Evolutionary conservation across 2,888 invertebrate genomes (phyloP), one percentile per base, ranked within the genome.

Genomic region (Perizoma flavofasciatum): DNA sequence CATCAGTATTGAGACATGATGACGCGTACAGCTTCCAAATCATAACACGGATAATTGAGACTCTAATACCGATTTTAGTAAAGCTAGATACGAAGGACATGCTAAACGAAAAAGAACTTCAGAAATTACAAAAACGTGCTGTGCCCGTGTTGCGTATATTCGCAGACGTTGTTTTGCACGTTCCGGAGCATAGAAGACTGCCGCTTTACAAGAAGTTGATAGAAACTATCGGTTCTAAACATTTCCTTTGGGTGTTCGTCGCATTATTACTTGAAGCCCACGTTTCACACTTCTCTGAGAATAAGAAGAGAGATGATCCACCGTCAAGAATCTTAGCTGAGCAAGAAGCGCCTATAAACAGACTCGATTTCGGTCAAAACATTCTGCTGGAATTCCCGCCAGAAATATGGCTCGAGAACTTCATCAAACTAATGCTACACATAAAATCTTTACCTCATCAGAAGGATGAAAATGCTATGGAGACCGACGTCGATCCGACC

Each of bases 1-100:
- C 96, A 0, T 97, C 97, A 0, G 95, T 99, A 7, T 92, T 99
- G 0, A 94, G 98, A 7, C 97, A 98, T 72, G 99, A 99, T 79
- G 98, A 99, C 76, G 96, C 96, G 0, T 98, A 98, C 84, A 98
- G 98, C 78, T 97, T 98, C 81, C 97, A 98, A 83, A 96, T 99
- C 33, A 98, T 99, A 55, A 94, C 95, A 0, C 96, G 96, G 78
- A 97, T 98, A 5, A 95, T 99, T 11, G 96, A 98, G 73, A 97
- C 97, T 0, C 94, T 99, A 37, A 94, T 99, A 64, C 98, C 99
- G 0, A 96, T 97, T 60, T 88, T 99, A 41, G 93, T 96, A 0
- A 93, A 94, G 68, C 72, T 91, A 0, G 86, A 91, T 37, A 85
- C 78, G 65, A 75, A 76, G 51, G 81, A 86, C 34, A 86, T 89